Evolutionary conservation across 1,140 invertebrate species (phyloP).

Genomic region (Eciton burchellii): DNA sequence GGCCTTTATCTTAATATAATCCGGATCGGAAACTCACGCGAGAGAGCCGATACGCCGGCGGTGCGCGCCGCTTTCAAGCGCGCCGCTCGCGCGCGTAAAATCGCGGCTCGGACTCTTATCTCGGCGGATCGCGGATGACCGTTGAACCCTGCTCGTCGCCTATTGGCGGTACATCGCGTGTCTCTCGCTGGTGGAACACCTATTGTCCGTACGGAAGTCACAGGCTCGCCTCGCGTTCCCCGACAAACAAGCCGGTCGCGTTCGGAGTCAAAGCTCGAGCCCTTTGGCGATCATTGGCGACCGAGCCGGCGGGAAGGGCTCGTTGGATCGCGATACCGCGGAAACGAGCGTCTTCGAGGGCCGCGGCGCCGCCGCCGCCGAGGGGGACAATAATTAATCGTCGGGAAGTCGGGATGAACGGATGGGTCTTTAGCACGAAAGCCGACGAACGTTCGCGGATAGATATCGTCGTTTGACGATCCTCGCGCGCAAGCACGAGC

Average conservation of each 20-base stretch:
- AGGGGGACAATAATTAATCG: conserved; percentile 66
- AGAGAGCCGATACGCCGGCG: conserved; percentile 36
- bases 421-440: conserved; percentile 64
- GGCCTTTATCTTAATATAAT: conserved; percentile 83
- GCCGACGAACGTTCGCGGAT: conserved; percentile 24
- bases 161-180: conserved; percentile 80
- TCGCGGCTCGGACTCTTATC: conserved; percentile 77
- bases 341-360: conserved; percentile 10
- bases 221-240: conserved; percentile 19
- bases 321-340: not conserved
- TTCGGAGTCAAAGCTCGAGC: not conserved
- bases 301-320: not conserved
- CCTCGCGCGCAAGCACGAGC: conserved; percentile 16
- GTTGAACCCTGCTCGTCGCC: conserved; percentile 76
- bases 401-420: conserved; percentile 18
- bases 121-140: conserved; percentile 76
- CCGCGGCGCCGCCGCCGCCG: not conserved
- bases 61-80: conserved; percentile 74
- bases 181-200: conserved; percentile 69
- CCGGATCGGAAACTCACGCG: conserved; percentile 81
- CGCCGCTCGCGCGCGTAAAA: conserved; percentile 80
- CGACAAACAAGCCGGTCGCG: not conserved
- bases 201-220: conserved; percentile 71
- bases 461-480: conserved; percentile 56
- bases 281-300: not conserved